Conservation (phyloP, 2,113 vertebrate genomes). For the Corynorhinus townsendii region DNA sequence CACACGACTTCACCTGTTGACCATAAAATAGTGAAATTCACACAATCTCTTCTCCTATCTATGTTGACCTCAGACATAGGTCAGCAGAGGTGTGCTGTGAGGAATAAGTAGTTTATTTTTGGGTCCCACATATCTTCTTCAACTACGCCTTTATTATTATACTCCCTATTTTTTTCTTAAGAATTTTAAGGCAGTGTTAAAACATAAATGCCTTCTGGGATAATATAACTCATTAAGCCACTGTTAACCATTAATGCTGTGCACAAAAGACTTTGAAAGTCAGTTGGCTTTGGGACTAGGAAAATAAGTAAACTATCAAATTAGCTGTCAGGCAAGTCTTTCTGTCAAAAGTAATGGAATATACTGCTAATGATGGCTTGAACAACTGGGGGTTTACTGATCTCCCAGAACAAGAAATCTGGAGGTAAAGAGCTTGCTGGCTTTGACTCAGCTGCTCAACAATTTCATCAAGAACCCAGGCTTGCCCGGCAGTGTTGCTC, state of each 20-base stretch:
- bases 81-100: neutral
- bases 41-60: neutral
- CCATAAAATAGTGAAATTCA: neutral
- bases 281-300: neutral
- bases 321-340: neutral
- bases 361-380: neutral
- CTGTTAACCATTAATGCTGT: neutral
- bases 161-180: neutral
- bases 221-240: neutral
- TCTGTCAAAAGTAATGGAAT: neutral
- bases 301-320: neutral
- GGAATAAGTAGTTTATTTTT: neutral
- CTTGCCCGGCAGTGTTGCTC: too few relatives aligned
- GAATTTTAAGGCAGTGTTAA: neutral
- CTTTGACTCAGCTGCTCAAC: neutral
- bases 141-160: neutral
- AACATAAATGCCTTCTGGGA: neutral
- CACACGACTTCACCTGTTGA: neutral
- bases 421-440: neutral
- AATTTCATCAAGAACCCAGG: neutral
- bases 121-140: neutral
- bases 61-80: neutral
- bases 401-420: neutral
- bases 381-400: neutral
- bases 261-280: neutral